A percentile compares a stretch with the other conserved stretches of the same genome.
Evolutionary conservation across 2,797 vertebrate genomes (phyloP).

Genomic region (Myotis daubentonii): DNA sequence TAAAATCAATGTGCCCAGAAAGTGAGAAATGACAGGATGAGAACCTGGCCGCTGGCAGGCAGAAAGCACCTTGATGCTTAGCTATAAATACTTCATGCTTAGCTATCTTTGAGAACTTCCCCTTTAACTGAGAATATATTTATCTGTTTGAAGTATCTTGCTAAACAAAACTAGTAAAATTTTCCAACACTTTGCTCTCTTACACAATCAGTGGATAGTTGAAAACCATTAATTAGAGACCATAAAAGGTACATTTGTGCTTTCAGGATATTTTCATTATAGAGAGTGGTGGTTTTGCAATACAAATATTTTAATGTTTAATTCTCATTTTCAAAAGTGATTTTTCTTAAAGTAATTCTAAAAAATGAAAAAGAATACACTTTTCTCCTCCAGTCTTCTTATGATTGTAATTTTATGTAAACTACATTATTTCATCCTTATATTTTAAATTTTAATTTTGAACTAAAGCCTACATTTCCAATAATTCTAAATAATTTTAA

Average conservation of each 20-base stretch:
- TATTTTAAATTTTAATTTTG: not conserved
- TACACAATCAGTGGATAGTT: not conserved
- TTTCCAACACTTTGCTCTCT: not conserved
- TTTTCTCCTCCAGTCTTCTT: not conserved
- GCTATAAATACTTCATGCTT: not conserved
- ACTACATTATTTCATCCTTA: not conserved
- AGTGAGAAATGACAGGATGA: not conserved
- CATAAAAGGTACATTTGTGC: not conserved
- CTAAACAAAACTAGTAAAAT: slow-evolving; percentile 11
- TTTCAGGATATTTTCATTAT: not conserved
- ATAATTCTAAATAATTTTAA: not conserved
- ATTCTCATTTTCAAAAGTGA: not conserved
- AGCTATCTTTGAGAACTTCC: not conserved
- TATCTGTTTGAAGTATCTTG: not conserved
- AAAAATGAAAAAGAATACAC: not conserved
- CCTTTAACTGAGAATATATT: not conserved
- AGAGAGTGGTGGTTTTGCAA: not conserved
- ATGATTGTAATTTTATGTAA: not conserved
- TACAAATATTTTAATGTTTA: not conserved
- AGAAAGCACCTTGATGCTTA: not conserved
- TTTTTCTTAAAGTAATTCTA: not conserved
- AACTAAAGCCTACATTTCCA: not conserved
- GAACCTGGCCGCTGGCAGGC: not conserved
- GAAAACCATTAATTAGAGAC: not conserved
- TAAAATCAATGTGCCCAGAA: not conserved